Evolutionary conservation across 2,113 vertebrate species (phyloP).

Genomic region (Labeo rohita): DNA sequence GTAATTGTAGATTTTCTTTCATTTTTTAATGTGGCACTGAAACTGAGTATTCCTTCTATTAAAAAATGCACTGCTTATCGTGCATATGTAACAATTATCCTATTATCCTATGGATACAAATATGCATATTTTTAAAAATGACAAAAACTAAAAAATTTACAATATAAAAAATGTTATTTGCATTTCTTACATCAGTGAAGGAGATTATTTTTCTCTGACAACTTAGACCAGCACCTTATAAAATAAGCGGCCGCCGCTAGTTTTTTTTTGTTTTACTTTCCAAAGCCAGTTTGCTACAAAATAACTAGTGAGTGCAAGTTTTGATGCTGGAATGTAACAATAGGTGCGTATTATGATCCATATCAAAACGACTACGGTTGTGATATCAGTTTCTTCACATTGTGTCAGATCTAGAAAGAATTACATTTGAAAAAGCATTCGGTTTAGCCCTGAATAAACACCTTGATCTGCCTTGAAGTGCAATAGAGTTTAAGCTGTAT

Average conservation of each 20-base stretch:
- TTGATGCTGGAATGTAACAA: constrained; percentile 8
- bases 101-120: too few species aligned
- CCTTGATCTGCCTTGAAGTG: constrained; percentile 61
- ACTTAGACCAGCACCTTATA: background rate
- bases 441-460: constrained; percentile 62
- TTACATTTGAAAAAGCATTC: constrained; percentile 48
- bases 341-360: background rate
- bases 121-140: too few species aligned
- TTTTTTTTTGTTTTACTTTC: background rate
- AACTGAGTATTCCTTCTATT: too few species aligned
- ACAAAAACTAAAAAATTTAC: too few species aligned
- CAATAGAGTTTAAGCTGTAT: constrained; percentile 50
- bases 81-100: too few species aligned
- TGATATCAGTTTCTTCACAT: constrained; percentile 39
- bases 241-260: background rate
- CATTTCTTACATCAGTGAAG: too few species aligned
- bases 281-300: background rate
- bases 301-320: background rate
- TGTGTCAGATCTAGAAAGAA: constrained; percentile 52
- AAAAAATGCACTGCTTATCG: too few species aligned
- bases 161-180: too few species aligned
- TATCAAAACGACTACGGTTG: background rate
- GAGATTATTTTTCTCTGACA: background rate
- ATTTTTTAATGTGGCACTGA: too few species aligned
- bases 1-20: too few species aligned